Base-by-base conservation (phyloP, 2,113 vertebrate species). In the Neodon shergylaensis region DNA sequence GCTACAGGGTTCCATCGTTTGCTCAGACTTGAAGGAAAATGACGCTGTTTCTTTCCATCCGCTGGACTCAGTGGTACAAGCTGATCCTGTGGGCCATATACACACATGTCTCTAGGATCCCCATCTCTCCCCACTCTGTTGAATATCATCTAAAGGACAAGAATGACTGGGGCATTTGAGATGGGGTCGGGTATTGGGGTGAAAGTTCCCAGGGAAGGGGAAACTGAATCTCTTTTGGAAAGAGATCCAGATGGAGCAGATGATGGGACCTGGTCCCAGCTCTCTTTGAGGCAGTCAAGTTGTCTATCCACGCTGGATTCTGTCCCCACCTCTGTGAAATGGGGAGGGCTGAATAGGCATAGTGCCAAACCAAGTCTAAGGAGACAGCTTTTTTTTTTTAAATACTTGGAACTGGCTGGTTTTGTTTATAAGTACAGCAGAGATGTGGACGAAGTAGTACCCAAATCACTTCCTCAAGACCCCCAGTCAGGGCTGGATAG, bases 51-150 rank as follows among this genome's bases (percentile, higher is more conserved):
- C 31, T 33, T 24, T n/a, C 39, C 49, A 72, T 8, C 74, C 1
- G 0, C 5, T 61, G 76, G 6, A 3, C 19, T 24, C 7, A 0
- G 0, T 0, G 9, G 36, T 5, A 36, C 17, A 21, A 58, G 7
- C 8, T 0, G 16, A 10, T 1, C 21, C 5, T 42, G 61, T 3
- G 11, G 11, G 26, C 2, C 5, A 33, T 3, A 7, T 0, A 1
- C 4, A 65, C 26, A 44, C n/a, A 3, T 22, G 26, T 47, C n/a
- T 85, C 42, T 42, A 3, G 66, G 9, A 52, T 44, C 10, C 39
- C 0, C 0, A 2, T 10, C 63, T 44, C 36, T 13, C 54, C 24
- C 31, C 28, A 8, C 33, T 63, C n/a, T 39, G 16, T 11, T 0
- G 7, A 11, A 44, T 1, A 26, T 42, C 7, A 5, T 33, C 22